These are phyloP conservation scores for Triplophysa rosa DNA, from an alignment of 2,113 vertebrate genomes.

Conservation along the genomic window DNA sequence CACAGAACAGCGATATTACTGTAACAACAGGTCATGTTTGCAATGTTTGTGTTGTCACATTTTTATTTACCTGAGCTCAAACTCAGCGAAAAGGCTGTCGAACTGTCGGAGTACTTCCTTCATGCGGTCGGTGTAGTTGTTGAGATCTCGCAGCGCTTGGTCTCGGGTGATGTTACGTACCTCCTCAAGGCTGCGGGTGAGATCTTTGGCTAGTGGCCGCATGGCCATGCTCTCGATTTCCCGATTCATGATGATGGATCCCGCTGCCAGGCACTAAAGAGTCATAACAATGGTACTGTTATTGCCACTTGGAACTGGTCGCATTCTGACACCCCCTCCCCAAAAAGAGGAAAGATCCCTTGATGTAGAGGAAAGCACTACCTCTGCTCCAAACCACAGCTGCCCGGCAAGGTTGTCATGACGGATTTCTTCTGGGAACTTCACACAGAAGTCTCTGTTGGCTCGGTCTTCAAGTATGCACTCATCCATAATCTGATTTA, in stretches of 20 bases:
- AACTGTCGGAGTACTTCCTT: conserved; percentile 89
- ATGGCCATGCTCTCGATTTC: conserved; percentile 99
- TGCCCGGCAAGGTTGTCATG: conserved; percentile 98
- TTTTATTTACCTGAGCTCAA: conserved; percentile 86
- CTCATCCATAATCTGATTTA: conserved; percentile 97
- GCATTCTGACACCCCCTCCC: not conserved
- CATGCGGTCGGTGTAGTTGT: conserved; percentile 92
- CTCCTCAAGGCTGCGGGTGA: conserved; percentile 93
- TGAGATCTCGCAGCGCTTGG: conserved; percentile 93
- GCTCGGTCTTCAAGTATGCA: conserved; percentile 93
- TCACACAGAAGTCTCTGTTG: conserved; percentile 93
- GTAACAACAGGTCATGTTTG: not conserved
- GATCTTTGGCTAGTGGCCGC: conserved; percentile 92
- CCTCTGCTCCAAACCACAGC: conserved; percentile 98
- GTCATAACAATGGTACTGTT: not conserved
- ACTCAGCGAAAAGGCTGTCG: conserved; percentile 94
- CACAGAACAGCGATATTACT: not conserved
- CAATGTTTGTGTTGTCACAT: not conserved
- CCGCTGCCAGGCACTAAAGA: conserved; percentile 90
- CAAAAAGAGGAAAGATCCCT: not conserved
- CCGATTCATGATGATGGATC: conserved; percentile 98
- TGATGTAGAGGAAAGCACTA: conserved; percentile 58
- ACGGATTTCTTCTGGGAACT: conserved; percentile 97
- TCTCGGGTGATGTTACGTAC: conserved; percentile 90
- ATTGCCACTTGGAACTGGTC: not conserved